Evolutionary conservation across 2,113 vertebrate genomes (phyloP).

Genomic region (Seriola aureovittata): DNA sequence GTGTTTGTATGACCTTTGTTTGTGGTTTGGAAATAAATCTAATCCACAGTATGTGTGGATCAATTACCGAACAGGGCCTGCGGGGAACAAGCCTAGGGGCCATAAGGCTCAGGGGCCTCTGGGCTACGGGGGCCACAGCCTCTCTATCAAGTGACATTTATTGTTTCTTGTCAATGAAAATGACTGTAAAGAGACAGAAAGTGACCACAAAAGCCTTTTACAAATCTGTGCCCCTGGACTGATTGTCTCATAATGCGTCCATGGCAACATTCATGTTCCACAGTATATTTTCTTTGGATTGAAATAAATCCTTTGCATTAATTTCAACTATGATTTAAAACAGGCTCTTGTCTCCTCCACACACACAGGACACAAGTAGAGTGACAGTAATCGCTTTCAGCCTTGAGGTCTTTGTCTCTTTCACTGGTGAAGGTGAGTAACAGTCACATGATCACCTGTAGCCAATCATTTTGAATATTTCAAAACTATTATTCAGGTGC

Average conservation of each 20-base stretch:
- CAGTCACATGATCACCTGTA: conserved; percentile 40
- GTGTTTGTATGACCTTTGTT: neutral
- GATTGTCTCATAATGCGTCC: neutral
- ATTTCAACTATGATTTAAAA: too few relatives aligned
- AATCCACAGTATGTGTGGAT: neutral
- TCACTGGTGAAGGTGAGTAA: neutral
- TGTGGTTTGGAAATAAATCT: neutral
- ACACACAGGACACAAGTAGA: neutral
- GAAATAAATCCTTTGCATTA: neutral
- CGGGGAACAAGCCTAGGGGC: too few relatives aligned
- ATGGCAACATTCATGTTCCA: neutral
- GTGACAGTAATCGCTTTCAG: neutral
- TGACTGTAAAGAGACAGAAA: too few relatives aligned
- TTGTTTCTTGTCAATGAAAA: too few relatives aligned
- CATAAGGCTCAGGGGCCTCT: too few relatives aligned
- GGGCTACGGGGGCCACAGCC: too few relatives aligned
- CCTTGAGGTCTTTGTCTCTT: neutral
- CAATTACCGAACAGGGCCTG: too few relatives aligned
- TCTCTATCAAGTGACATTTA: too few relatives aligned
- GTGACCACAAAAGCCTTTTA: too few relatives aligned
- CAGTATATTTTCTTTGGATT: neutral
- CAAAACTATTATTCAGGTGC: neutral
- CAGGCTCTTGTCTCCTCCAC: too few relatives aligned
- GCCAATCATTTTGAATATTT: neutral
- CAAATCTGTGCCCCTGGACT: too few relatives aligned